Percentiles rank a stretch among this genome's conserved stretches.
Evolutionary conservation across 2,797 vertebrate species (phyloP).

Genomic region (Lacerta bilineata): DNA sequence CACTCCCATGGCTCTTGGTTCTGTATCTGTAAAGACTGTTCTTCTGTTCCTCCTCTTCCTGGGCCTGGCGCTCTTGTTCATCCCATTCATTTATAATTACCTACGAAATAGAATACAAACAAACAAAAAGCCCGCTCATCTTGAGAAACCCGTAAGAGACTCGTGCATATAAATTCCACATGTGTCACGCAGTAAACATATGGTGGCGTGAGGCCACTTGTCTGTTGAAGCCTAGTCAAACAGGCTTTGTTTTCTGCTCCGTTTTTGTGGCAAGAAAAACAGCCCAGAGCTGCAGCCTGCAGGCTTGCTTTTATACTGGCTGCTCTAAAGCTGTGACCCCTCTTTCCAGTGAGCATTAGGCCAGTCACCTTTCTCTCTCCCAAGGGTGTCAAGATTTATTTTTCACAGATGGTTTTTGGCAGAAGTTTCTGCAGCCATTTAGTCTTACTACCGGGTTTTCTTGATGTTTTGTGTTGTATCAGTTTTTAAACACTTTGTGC

Average conservation of each 20-base stretch:
- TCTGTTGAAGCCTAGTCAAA: background rate
- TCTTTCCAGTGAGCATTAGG: background rate
- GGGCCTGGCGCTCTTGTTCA: constrained; percentile 87
- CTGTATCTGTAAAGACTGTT: constrained; percentile 88
- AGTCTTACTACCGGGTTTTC: background rate
- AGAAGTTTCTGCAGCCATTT: background rate
- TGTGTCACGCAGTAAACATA: background rate
- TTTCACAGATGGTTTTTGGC: background rate
- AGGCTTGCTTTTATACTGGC: background rate
- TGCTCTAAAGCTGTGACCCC: background rate
- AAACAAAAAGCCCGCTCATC: background rate
- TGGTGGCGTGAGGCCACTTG: background rate
- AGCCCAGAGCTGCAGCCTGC: background rate
- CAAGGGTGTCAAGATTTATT: background rate
- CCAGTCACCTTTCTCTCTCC: background rate
- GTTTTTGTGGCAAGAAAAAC: background rate
- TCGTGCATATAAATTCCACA: background rate
- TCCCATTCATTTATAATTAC: constrained; percentile 96
- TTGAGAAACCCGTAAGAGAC: background rate
- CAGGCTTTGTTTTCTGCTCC: background rate
- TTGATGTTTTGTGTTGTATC: background rate
- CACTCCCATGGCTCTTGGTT: constrained; percentile 82
- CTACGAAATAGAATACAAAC: constrained; percentile 73
- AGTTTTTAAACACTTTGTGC: background rate
- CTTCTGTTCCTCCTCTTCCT: constrained; percentile 86